Base-by-base conservation (phyloP, 1,140 invertebrate genomes). In the Phocides pigmalion region DNA sequence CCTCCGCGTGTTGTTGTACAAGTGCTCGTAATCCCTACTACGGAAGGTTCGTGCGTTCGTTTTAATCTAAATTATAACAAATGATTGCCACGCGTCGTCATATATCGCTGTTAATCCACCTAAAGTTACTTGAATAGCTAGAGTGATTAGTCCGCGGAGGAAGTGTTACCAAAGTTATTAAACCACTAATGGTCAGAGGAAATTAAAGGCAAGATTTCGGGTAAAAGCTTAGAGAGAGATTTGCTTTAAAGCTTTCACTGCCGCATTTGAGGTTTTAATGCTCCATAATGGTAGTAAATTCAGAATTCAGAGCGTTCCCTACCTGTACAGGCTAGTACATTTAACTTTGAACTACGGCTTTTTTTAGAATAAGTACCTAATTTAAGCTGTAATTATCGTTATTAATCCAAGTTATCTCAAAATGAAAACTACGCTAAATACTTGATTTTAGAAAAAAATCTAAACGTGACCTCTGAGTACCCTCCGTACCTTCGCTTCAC, bases 141-240 rank as follows among this genome's bases (percentile, higher is more conserved):
- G 12, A 47, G 44, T 47, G 51, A 54, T 54, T 41, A 54, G 37
- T 11, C 37, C 19, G 37, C 37, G 42, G 16, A 25, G 37, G 20
- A 54, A 56, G 37, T 42, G 51, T 42, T 56, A 42, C 14, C 51
- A 56, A 42, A 56, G 51, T 56, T 12, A 56, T 56, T 56, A 56
- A 11, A 22, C 37, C 14, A 14, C 37, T 56, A 56, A 56, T 41
- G 51, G 51, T 56, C 39, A 44, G 53, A 56, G 39, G 39, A 41
- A 56, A 56, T 56, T 56, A 56, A 56, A 37, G n/a, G 53, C 53
- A 12, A 56, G 37, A 19, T 56, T 56, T 56, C 41, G 53, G 12
- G 39, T 25, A 15, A 42, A 42, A 56, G 39, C 39, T 56, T 56
- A 50, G 22, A 50, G 47, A 50, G 47, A 50, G 47, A 28, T 50